Base-by-base conservation (phyloP, 2,113 vertebrate species). In the Cyphomyrus plagiostoma region DNA sequence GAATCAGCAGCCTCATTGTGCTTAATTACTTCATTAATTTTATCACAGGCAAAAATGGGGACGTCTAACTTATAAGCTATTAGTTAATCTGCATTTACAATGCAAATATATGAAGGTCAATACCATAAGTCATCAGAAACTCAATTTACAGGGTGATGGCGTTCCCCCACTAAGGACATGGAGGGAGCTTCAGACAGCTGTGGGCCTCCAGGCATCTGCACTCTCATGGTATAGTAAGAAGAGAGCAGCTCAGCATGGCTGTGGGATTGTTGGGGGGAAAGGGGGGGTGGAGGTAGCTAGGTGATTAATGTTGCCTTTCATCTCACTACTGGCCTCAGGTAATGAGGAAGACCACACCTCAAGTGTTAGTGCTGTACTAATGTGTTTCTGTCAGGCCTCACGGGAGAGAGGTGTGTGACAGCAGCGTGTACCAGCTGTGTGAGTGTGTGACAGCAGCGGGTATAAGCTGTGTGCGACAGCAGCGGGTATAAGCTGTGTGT, bases 1-100 rank as follows among this genome's bases (percentile, higher is more conserved):
- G 93, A 95, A 90, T 90, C 92, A 88, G 93, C 94, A 94, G 88
- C 90, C 83, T 88, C 62, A 35, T 46, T 91, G 89, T 19, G 80
- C 90, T 87, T 95, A 94, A 96, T 95, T 94, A 94, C 92, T 92
- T 90, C 93, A 95, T 95, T 95, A 92, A 95, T 96, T 95, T 94
- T 93, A 91, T 89, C 91, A 90, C 74, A 92, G 91, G 49, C 17
- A 90, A 89, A 93, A 93, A 94, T 90, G 90, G 88, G 88, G 91
- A 93, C 91, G 92, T 94, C 94, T 95, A 94, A 95, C 93, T 93
- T 92, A 10, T 93, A 70, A 93, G 92, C 92, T 93, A 94, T 96
- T 93, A 94, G 93, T 93, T 94, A 93, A 94, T 94, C 92, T 94
- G 93, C 90, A 91, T 90, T 93, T 94, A 95, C 88, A 93, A 94